These are phyloP conservation scores for Cathartes aura DNA, from an alignment of 2,113 vertebrate genomes.

Conservation along the genomic window DNA sequence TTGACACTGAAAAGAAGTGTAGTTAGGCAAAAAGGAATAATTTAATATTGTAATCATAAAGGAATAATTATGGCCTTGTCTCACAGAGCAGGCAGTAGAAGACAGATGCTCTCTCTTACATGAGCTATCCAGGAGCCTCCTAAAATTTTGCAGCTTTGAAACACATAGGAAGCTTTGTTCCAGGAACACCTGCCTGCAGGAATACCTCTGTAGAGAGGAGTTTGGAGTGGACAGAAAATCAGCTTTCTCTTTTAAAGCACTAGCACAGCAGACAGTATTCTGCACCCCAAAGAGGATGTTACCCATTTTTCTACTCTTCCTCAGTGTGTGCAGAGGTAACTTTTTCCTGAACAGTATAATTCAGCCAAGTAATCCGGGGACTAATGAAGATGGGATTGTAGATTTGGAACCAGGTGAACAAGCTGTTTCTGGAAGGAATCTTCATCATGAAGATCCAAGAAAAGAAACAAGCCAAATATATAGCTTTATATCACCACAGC, in stretches of 20 bases:
- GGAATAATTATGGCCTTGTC: neutral
- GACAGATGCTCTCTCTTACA: neutral
- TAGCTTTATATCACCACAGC: neutral
- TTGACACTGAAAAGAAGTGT: neutral
- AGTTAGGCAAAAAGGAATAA: neutral
- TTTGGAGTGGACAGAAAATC: neutral
- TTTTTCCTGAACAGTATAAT: neutral
- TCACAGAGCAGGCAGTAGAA: neutral
- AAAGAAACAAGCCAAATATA: neutral
- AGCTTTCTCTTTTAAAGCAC: neutral
- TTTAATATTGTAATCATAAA: neutral
- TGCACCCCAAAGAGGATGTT: neutral
- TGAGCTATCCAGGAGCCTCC: neutral
- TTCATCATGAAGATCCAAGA: neutral
- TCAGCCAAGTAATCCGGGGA: neutral
- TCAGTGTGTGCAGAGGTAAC: neutral
- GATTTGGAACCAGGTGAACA: neutral
- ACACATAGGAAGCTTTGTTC: neutral
- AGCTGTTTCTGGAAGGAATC: neutral
- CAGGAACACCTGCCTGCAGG: neutral
- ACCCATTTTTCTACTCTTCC: neutral
- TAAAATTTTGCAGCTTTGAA: neutral
- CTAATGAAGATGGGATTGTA: neutral
- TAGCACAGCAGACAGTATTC: neutral
- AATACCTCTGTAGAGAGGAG: neutral